Base-by-base conservation (phyloP, 2,888 invertebrate species). In the Sminthurides aquaticus region DNA sequence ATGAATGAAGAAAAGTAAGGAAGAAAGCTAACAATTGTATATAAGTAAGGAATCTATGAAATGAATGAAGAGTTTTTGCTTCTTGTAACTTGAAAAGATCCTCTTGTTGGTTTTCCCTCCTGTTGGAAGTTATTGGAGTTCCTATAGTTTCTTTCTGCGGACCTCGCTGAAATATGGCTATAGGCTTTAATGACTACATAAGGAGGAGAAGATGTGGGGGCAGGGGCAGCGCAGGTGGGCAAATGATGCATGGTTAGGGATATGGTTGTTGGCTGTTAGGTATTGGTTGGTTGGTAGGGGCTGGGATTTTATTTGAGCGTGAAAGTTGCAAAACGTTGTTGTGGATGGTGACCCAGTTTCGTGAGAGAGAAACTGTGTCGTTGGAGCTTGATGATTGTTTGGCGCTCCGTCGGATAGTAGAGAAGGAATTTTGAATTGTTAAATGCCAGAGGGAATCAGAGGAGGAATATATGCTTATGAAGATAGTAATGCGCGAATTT, bases 291-390 rank as follows among this genome's bases (percentile, higher is more conserved):
- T 34, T 34, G 43, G 43, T 15, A 34, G 5, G 43, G 43, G 43
- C 43, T 34, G 43, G 43, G 43, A 34, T 34, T 34, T 34, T 34
- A 34, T 34, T 43, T 52, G 60, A 54, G 67, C 67, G 69, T 69
- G 69, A 69, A 67, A 67, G 69, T 69, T 67, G 66, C 66, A 69
- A 69, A 69, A 69, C 43, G 43, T 34, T 15, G 43, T 34, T 34
- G 43, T 15, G 8, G 15, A 11, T 67, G 67, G 56, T 69, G 69
- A 66, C 69, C 69, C 52, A 69, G 67, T 69, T 69, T 62, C 57
- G 55, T 49, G 48, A 11, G 49, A 25, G 49, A 25, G 49, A 60
- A 63, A 63, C 58, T 63, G 57, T 63, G 63, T 28, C 63, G 57
- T 58, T 52, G 62, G n/a, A n/a, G 15, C 5, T 34, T 34, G 43